A percentile compares a stretch with the other conserved stretches of the same genome.
Conservation (phyloP, 2,888 invertebrate genomes). For the Lycophotia porphyrea region DNA sequence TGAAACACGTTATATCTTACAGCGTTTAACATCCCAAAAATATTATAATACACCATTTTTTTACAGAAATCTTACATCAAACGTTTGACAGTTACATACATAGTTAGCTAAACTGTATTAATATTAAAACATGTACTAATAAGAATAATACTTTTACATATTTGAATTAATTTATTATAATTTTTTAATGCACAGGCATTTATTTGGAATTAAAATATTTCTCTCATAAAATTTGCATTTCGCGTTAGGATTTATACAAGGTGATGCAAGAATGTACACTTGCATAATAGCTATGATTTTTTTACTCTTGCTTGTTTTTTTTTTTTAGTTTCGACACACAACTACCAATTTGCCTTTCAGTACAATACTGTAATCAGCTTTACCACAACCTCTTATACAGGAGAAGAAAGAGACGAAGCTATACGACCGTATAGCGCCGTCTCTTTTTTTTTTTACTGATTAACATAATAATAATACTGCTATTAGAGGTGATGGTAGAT, state of each 20-base stretch:
- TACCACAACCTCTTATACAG: not conserved
- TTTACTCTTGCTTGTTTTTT: not conserved
- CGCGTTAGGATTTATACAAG: not conserved
- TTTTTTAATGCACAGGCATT: constrained; percentile 2
- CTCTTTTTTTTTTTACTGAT: not conserved
- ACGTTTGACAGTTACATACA: constrained; percentile 37
- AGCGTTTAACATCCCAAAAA: constrained; percentile 8
- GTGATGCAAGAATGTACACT: constrained; percentile 14
- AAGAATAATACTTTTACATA: constrained; percentile 52
- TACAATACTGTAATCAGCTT: not conserved
- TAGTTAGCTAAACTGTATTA: constrained; percentile 6
- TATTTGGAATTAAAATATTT: constrained; percentile 25
- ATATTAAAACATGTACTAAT: constrained; percentile 34
- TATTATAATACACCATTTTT: constrained; percentile 4
- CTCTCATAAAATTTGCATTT: constrained; percentile 22
- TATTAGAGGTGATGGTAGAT: not conserved
- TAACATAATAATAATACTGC: too few relatives aligned
- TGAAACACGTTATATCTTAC: not conserved
- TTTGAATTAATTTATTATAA: constrained; percentile 4
- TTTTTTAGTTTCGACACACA: not conserved
- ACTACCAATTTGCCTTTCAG: not conserved
- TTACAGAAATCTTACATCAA: constrained; percentile 22
- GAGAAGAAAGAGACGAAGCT: not conserved
- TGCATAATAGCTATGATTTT: constrained; percentile 6
- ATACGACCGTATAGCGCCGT: not conserved